A percentile compares a stretch with the other conserved stretches of the same genome.
These are phyloP conservation scores for Meganola albula DNA, from an alignment of 2,888 invertebrate species.

Conservation along the genomic window DNA sequence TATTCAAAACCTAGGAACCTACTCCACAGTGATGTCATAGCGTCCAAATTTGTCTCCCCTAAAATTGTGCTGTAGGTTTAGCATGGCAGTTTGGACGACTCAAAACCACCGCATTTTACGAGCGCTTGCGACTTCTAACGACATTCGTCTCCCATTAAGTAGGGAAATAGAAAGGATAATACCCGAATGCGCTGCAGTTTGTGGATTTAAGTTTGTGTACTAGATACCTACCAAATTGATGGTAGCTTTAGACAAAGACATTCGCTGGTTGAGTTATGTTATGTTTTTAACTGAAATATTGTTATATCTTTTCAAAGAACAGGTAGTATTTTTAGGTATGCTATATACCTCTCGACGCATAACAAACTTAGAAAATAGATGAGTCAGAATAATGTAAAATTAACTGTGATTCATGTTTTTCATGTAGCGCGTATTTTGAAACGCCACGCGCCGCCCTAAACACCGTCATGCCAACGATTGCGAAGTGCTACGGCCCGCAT, in stretches of 20 bases:
- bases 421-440: too few relatives aligned
- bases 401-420: too few relatives aligned
- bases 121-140: constrained; percentile 66
- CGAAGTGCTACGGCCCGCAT: constrained; percentile 28
- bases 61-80: too few relatives aligned
- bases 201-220: constrained; percentile 55
- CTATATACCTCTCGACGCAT: too few relatives aligned
- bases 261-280: too few relatives aligned
- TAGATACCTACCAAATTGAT: constrained; percentile 54
- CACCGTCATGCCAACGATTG: constrained; percentile 11
- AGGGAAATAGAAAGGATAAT: constrained; percentile 65
- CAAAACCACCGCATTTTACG: constrained; percentile 60
- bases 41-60: too few relatives aligned
- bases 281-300: neutral
- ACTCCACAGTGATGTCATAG: too few relatives aligned
- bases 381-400: too few relatives aligned
- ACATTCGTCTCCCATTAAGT: constrained; percentile 70
- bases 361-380: too few relatives aligned
- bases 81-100: constrained; percentile 27
- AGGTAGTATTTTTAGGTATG: too few relatives aligned
- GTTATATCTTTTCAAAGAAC: neutral
- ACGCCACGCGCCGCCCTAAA: too few relatives aligned
- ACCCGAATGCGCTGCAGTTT: constrained; percentile 58
- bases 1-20: too few relatives aligned
- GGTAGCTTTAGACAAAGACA: constrained; percentile 43